A percentile compares a stretch with the other conserved stretches of the same genome.
Evolutionary conservation across 2,888 invertebrate species (phyloP).

Genomic region (Apodemia hepburni): DNA sequence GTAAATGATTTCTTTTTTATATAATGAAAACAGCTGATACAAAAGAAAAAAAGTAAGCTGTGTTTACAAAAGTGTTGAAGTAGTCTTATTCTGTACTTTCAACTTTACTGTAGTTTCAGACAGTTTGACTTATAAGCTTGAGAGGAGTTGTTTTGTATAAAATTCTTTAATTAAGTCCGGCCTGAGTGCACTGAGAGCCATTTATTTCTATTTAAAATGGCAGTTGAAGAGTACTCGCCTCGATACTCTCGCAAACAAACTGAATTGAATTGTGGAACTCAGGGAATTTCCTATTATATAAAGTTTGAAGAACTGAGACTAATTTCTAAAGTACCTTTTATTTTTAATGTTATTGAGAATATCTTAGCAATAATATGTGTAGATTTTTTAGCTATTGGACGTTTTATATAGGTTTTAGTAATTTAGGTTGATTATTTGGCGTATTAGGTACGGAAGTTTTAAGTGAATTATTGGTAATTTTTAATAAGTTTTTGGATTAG

Average conservation of each 20-base stretch:
- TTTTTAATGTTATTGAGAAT: neutral
- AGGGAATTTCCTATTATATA: slow-evolving; percentile 2
- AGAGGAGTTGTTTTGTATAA: slow-evolving; percentile 9
- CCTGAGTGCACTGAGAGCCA: slow-evolving; percentile 5
- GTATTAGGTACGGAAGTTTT: too few relatives aligned
- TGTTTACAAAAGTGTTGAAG: neutral
- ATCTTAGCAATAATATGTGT: neutral
- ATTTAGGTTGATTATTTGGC: neutral
- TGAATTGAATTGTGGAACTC: slow-evolving; percentile 9
- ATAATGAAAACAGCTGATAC: too few relatives aligned
- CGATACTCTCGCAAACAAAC: slow-evolving; percentile 8
- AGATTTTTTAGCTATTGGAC: neutral
- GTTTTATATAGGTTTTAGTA: too few relatives aligned
- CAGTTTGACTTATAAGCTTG: slow-evolving; percentile 8
- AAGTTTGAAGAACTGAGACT: neutral
- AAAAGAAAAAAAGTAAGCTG: neutral
- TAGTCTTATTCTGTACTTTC: neutral
- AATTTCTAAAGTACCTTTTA: slow-evolving; percentile 1
- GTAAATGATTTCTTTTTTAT: too few relatives aligned
- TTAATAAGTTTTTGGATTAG: too few relatives aligned
- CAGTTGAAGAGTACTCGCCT: slow-evolving; percentile 11
- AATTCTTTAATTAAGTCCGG: slow-evolving; percentile 12
- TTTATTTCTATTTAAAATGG: slow-evolving; percentile 7
- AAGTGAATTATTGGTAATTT: too few relatives aligned
- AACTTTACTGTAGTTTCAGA: neutral